Conservation (phyloP, 2,888 invertebrate species). For the Gymnoscelis rufifasciata region DNA sequence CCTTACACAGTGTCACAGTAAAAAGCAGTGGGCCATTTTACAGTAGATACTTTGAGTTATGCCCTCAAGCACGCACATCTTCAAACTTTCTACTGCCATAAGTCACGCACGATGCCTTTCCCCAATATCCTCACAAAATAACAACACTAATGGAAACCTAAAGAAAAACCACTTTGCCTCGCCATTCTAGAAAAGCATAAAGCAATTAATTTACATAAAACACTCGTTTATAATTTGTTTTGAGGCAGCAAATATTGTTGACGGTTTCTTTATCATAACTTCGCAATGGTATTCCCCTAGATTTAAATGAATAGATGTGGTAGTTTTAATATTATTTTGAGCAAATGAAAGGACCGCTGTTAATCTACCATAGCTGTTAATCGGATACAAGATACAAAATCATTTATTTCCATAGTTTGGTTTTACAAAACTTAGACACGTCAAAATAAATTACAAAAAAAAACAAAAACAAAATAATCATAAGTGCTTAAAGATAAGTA, state of each 20-base stretch:
- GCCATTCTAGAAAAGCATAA: conserved; percentile 19
- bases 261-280: conserved; percentile 25
- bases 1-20: too few relatives aligned
- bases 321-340: background rate
- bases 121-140: conserved; percentile 8
- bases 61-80: background rate
- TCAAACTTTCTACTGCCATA: background rate
- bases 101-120: conserved; percentile 15
- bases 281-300: background rate
- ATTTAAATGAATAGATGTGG: background rate
- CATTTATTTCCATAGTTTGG: too few relatives aligned
- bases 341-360: too few relatives aligned
- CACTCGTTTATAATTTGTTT: conserved; percentile 57
- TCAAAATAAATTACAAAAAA: too few relatives aligned
- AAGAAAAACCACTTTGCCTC: conserved; percentile 20
- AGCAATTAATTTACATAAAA: conserved; percentile 60
- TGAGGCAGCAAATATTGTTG: conserved; percentile 42
- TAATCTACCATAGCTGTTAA: too few relatives aligned
- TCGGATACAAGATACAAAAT: too few relatives aligned
- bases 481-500: too few relatives aligned
- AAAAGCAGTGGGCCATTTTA: background rate
- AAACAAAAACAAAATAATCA: too few relatives aligned
- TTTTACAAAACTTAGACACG: too few relatives aligned
- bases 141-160: conserved; percentile 20
- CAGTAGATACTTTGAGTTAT: conserved; percentile 1